Base-by-base conservation (phyloP, 2,113 vertebrate genomes). In the Poicephalus meyeri region DNA sequence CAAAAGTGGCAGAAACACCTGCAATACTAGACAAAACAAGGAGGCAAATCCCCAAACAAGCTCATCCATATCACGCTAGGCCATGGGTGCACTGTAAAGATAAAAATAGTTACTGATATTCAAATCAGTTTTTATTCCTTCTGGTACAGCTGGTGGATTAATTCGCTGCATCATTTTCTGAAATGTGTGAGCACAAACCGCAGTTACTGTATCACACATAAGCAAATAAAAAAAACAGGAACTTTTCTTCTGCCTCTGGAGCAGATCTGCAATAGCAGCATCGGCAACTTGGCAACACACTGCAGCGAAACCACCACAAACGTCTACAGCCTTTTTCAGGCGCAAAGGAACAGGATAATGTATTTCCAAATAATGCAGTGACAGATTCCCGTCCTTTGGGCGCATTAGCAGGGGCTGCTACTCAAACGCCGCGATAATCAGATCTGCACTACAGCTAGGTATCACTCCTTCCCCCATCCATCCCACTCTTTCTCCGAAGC, bases 141-240 rank as follows among this genome's bases (percentile, higher is more conserved):
- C 73, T 16, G 72, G 81, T 95, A 91, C 94, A 96, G 93, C 95
- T 86, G 88, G 73, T 69, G 89, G 96, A 91, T 96, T 97, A 97
- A 98, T 97, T 97, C 86, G 21, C 97, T 98, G 97, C 98, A 98
- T 98, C 97, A 98, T 98, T 97, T 98, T 97, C 93, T 81, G 66
- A 94, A 97, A 95, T 4, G 61, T 96, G 89, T 83, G 63, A 90
- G 61, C 63, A 86, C 77, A 13, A 79, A 80, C 55, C 49, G 73
- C 94, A 91, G 95, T 41, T 86, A 93, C 16, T 10, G 1, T 78
- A 93, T 23, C 93, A 91, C 4, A 56, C 64, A 87, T 6, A 31
- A 60, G 39, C 60, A 96, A 80, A 93, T 46, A 84, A 74, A 86
- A 71, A 76, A 47, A 49, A 23, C 1, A 18, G 33, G 55, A 79